Evolutionary conservation across 2,797 vertebrate genomes (phyloP), one percentile per base, ranked within the genome.

Genomic region (Pantherophis alleghaniensis): DNA sequence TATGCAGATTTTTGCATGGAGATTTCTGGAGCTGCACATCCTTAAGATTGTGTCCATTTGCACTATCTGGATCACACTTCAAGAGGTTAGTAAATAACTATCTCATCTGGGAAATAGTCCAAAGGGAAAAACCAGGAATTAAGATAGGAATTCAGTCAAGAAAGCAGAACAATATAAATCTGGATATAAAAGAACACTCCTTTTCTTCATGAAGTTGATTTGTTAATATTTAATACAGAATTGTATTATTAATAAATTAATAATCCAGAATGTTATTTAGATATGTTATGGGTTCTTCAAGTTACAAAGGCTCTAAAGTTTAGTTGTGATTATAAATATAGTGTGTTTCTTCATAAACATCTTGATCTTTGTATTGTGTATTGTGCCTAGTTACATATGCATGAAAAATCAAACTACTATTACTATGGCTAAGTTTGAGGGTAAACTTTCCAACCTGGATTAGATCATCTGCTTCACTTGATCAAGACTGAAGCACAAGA

Each of bases 1-100:
- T 91, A 92, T 96, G 24, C 98, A 98, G 95, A 98, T 97, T 51
- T 96, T 98, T 59, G 87, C 94, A 93, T 98, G 98, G 98, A 97
- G 96, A 87, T 14, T 98, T 63, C 95, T 98, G 95, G 98, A 98
- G 94, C 97, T 98, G 87, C 98, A 98, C 92, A 97, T 98, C 95
- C 92, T 98, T 53, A 98, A 98, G 96, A 96, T 98, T 0, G 96
- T 97, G 42, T 97, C 98, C 1, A 95, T 96, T 0, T 97, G 96
- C 74, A 98, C 98, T 95, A 96, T 98, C 95, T 98, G 98, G 98
- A 97, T 98, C 92, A 97, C 97, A 0, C 94, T 98, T 66, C 95
- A 98, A 94, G 98, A 98, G 98, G 98, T 96, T 24, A 59, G 94
- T 42, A 87, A 92, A 61, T n/a, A 83, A 51, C 7, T 13, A 24